A percentile compares a stretch with the other conserved stretches of the same genome.
Conservation (phyloP, 1,140 invertebrate genomes). For the Penaeus vannamei region DNA sequence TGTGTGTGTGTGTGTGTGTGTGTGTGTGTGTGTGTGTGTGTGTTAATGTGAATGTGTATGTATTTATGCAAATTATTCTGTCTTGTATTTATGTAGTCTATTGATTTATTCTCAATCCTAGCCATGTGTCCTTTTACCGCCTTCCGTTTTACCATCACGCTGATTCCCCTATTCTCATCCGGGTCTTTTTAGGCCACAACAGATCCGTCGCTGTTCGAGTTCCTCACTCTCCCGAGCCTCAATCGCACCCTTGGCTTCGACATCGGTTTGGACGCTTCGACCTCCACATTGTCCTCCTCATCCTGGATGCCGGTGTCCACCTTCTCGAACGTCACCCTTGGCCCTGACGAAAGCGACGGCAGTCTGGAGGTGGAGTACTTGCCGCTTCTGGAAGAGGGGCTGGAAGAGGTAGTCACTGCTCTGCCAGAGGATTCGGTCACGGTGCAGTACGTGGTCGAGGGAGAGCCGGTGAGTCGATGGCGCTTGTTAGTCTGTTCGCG, state of each 20-base stretch:
- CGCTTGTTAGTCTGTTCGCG: not conserved
- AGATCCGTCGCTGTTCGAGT: constrained; percentile 24
- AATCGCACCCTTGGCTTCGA: constrained; percentile 42
- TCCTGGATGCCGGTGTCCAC: constrained; percentile 11
- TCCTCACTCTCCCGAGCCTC: not conserved
- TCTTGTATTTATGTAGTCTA: too few relatives aligned
- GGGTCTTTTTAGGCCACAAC: constrained; percentile 16
- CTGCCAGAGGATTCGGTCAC: constrained; percentile 46
- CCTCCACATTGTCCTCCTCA: constrained; percentile 27
- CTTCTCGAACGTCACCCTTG: constrained; percentile 17
- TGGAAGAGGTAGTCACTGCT: constrained; percentile 39
- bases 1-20: not conserved
- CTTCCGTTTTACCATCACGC: not conserved
- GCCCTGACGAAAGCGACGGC: constrained; percentile 19
- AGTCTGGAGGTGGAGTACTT: not conserved
- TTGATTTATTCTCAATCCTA: not conserved
- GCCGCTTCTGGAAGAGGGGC: not conserved
- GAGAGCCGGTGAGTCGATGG: constrained; percentile 39
- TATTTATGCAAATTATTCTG: not conserved
- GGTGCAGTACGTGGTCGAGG: constrained; percentile 53
- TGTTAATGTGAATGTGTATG: not conserved
- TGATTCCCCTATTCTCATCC: not conserved
- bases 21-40: not conserved
- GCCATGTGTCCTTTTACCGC: not conserved
- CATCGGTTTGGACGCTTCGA: not conserved